Evolutionary conservation across 2,797 vertebrate genomes (phyloP).

Genomic region (Cuculus canorus): DNA sequence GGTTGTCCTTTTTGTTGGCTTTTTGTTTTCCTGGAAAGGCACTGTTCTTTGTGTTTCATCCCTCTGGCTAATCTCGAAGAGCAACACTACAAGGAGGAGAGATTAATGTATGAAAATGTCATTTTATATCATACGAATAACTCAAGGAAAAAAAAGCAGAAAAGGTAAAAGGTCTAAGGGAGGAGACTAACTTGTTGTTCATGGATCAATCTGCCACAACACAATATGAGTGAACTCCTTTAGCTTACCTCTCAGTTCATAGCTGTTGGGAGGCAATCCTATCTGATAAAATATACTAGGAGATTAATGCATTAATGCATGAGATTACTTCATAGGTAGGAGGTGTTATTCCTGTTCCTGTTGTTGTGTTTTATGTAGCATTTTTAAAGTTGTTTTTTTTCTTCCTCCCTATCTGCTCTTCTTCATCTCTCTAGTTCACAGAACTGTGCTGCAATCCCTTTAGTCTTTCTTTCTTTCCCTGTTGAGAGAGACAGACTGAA

Average conservation of each 20-base stretch:
- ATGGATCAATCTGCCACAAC: constrained; percentile 38
- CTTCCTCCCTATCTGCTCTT: constrained; percentile 26
- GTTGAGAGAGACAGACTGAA: constrained; percentile 52
- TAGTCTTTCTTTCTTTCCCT: constrained; percentile 13
- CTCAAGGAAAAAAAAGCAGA: constrained; percentile 61
- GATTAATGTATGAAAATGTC: constrained; percentile 77
- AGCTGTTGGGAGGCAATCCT: constrained; percentile 43
- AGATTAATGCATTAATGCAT: constrained; percentile 62
- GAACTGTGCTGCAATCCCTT: neutral
- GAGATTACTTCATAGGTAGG: constrained; percentile 60
- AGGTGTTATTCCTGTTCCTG: constrained; percentile 59
- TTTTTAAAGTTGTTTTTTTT: constrained; percentile 5
- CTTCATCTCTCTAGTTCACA: constrained; percentile 46
- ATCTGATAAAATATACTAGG: constrained; percentile 45
- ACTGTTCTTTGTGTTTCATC: constrained; percentile 1
- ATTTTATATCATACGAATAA: constrained; percentile 63
- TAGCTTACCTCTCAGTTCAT: constrained; percentile 32
- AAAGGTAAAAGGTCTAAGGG: constrained; percentile 59
- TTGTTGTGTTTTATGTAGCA: constrained; percentile 55
- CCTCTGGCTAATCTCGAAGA: constrained; percentile 66
- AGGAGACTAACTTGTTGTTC: constrained; percentile 60
- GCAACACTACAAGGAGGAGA: constrained; percentile 48
- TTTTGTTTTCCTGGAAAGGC: neutral
- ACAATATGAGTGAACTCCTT: neutral
- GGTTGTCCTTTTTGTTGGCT: neutral